A percentile compares a stretch with the other conserved stretches of the same genome.
Evolutionary conservation across 2,113 vertebrate genomes (phyloP).

Genomic region (Smithornis capensis): DNA sequence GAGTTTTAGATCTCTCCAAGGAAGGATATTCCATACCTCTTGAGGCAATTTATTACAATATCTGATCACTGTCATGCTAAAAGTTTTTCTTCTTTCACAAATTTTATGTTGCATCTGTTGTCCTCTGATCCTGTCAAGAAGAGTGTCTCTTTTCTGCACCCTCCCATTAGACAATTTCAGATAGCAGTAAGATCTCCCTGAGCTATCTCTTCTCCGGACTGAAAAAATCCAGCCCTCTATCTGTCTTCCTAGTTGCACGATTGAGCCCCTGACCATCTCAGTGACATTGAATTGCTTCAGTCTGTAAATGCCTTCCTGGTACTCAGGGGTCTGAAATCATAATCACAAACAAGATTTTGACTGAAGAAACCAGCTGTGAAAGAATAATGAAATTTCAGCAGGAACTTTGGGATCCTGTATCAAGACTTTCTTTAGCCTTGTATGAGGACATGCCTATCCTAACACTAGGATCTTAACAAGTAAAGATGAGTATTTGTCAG

Average conservation of each 20-base stretch:
- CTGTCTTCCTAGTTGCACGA: background rate
- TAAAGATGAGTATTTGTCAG: background rate
- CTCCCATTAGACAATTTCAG: background rate
- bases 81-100: background rate
- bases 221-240: background rate
- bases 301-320: background rate
- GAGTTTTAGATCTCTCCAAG: background rate
- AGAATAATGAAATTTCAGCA: background rate
- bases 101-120: background rate
- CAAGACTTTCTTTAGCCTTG: background rate
- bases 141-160: background rate
- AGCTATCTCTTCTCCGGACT: background rate
- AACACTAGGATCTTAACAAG: background rate
- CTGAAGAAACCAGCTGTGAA: background rate
- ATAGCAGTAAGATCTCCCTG: background rate
- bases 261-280: background rate
- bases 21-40: background rate
- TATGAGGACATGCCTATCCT: background rate
- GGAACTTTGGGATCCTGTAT: background rate
- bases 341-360: background rate
- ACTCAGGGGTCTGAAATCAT: background rate
- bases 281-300: background rate
- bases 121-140: background rate
- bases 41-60: background rate
- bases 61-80: background rate